Conservation (phyloP, 2,888 invertebrate genomes). For the Elegia similella region DNA sequence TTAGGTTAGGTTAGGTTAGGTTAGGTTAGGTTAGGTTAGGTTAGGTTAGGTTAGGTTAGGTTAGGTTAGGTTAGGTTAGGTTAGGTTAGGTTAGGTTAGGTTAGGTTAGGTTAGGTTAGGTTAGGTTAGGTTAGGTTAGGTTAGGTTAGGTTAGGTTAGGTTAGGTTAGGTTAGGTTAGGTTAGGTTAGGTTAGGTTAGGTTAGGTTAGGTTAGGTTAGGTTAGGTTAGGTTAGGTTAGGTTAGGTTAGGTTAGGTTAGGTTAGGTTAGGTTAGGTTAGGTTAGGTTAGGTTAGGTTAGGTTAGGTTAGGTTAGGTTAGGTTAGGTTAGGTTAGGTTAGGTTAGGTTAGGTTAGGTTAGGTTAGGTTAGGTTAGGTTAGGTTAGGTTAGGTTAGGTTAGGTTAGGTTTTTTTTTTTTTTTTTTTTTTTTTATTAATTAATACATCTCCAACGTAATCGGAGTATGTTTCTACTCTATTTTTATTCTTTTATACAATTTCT, state of each 20-base stretch:
- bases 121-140: slow-evolving; percentile 1
- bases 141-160: neutral
- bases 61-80: slow-evolving; percentile 3
- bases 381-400: slow-evolving; percentile 3
- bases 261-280: slow-evolving; percentile 3
- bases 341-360: slow-evolving; percentile 3
- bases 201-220: slow-evolving; percentile 2
- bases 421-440: no score
- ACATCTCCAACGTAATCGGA: no score
- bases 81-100: slow-evolving; percentile 3
- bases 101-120: slow-evolving; percentile 3
- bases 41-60: slow-evolving; percentile 3
- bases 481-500: no score
- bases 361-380: slow-evolving; percentile 3
- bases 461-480: no score
- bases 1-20: slow-evolving; percentile 3
- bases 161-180: neutral
- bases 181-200: neutral
- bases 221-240: slow-evolving; percentile 3
- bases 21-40: slow-evolving; percentile 3
- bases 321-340: slow-evolving; percentile 3
- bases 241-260: slow-evolving; percentile 3
- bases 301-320: slow-evolving; percentile 3
- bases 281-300: slow-evolving; percentile 3
- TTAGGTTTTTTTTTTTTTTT: no score